These are phyloP conservation scores for Mystacornis crossleyi DNA, from an alignment of 2,113 vertebrate species.

Conservation along the genomic window DNA sequence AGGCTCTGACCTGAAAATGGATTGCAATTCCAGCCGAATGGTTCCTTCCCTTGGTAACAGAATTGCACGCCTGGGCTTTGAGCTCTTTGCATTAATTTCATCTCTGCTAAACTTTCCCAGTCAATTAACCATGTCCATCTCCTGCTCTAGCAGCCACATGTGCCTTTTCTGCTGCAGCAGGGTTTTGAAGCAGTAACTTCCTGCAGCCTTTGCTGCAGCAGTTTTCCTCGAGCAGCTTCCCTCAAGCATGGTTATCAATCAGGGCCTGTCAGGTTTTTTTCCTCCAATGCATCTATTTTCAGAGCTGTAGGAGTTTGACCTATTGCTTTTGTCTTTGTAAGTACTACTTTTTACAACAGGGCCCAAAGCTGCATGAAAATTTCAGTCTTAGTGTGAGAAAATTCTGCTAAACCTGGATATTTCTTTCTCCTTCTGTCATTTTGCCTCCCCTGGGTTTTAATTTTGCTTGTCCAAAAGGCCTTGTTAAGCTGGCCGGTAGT, in stretches of 20 bases:
- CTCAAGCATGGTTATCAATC: constrained; percentile 57
- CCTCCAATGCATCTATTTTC: constrained; percentile 39
- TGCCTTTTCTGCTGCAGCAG: constrained; percentile 19
- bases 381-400: background rate
- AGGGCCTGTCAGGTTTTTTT: constrained; percentile 39
- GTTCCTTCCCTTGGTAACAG: constrained; percentile 38
- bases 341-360: background rate
- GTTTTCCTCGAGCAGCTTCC: constrained; percentile 16
- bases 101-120: constrained; percentile 63
- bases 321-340: constrained; percentile 34
- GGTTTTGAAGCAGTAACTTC: constrained; percentile 22
- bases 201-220: constrained; percentile 44
- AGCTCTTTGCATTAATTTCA: constrained; percentile 63
- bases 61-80: constrained; percentile 31
- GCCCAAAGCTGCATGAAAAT: background rate
- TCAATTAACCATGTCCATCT: constrained; percentile 64
- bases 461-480: background rate
- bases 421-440: background rate
- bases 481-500: background rate
- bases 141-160: constrained; percentile 48
- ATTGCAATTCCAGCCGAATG: constrained; percentile 41
- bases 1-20: constrained; percentile 59
- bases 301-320: constrained; percentile 28
- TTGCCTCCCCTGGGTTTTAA: background rate
- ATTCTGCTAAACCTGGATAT: background rate